Evolutionary conservation across 2,888 invertebrate species (phyloP).

Genomic region (Drosophila stalkeri): DNA sequence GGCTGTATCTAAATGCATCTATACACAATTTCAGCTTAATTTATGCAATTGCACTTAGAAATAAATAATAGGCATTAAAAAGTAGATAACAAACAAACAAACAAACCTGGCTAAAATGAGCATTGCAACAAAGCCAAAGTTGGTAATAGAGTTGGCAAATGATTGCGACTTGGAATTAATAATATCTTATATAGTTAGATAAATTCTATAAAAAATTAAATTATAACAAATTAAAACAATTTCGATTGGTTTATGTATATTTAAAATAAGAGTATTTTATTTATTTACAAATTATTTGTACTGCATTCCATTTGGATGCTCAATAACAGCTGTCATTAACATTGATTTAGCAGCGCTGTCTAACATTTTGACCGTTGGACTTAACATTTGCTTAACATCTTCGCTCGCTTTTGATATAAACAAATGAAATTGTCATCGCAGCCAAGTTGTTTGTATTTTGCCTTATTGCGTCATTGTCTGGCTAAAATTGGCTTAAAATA

Average conservation of each 20-base stretch:
- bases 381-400: constrained; percentile 20
- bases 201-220: neutral
- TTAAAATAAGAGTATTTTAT: neutral
- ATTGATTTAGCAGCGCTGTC: constrained; percentile 19
- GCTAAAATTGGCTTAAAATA: constrained; percentile 82
- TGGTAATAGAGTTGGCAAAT: neutral
- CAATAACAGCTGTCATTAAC: constrained; percentile 6
- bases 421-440: constrained; percentile 65
- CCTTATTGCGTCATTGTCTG: constrained; percentile 80
- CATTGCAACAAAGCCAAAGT: constrained; percentile 43
- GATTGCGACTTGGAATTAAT: neutral
- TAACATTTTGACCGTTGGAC: constrained; percentile 14
- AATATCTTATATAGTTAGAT: neutral
- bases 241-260: neutral
- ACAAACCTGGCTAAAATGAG: constrained; percentile 33
- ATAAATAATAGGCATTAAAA: constrained; percentile 46
- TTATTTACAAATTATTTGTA: neutral
- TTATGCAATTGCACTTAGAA: constrained; percentile 62
- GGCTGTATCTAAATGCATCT: constrained; percentile 39
- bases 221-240: neutral
- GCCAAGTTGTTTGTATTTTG: constrained; percentile 68
- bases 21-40: constrained; percentile 46
- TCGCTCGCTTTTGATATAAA: constrained; percentile 63
- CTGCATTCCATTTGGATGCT: neutral
- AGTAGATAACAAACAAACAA: neutral